Evolutionary conservation across 2,113 vertebrate genomes (phyloP).

Genomic region (Hydropotes inermis): DNA sequence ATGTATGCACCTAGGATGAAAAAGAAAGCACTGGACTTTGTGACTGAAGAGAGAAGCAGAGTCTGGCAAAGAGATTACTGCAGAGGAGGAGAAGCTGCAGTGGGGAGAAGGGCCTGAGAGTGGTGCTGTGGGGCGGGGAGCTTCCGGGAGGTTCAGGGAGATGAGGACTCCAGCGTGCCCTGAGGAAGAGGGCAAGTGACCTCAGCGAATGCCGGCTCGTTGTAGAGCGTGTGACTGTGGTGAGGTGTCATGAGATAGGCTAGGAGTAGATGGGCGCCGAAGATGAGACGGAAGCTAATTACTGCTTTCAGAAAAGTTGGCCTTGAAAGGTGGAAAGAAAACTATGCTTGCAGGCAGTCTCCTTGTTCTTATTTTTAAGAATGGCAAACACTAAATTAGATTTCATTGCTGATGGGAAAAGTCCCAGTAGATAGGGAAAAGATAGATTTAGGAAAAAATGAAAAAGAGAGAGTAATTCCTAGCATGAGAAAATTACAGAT

Average conservation of each 20-base stretch:
- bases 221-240: not conserved
- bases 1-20: accelerated
- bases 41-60: not conserved
- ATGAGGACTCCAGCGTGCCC: accelerated
- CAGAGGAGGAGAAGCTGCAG: not conserved
- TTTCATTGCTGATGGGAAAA: not conserved
- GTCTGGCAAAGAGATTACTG: not conserved
- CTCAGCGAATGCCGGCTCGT: accelerated
- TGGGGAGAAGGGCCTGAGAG: accelerated
- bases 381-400: not conserved
- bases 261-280: not conserved
- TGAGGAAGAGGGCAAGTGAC: accelerated
- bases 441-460: not conserved
- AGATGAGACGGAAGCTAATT: not conserved
- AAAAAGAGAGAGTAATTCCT: not conserved
- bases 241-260: not conserved
- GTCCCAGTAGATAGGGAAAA: not conserved
- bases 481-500: not conserved
- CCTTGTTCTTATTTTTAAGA: not conserved
- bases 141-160: not conserved
- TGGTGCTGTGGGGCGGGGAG: accelerated
- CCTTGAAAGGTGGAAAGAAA: not conserved
- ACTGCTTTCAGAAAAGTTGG: not conserved
- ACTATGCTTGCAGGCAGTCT: not conserved
- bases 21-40: not conserved